A percentile compares a stretch with the other conserved stretches of the same genome.
Conservation (phyloP, 2,113 vertebrate species). For the Atrichornis clamosus region DNA sequence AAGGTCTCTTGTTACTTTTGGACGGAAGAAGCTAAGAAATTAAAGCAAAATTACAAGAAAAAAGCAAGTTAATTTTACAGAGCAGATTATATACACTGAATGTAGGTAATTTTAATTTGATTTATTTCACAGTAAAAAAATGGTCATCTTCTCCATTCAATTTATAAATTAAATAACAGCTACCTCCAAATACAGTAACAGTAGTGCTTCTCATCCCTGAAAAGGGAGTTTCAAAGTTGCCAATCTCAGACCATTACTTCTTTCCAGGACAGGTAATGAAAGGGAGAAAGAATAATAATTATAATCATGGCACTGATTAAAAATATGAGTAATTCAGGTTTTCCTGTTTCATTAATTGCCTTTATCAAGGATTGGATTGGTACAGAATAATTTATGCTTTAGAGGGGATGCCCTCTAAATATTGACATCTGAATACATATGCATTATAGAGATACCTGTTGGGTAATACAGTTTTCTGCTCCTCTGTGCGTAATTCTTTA, state of each 20-base stretch:
- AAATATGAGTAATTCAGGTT: background rate
- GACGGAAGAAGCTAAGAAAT: background rate
- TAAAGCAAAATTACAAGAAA: background rate
- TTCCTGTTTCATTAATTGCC: background rate
- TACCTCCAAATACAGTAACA: background rate
- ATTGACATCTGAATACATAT: background rate
- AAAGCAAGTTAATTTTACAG: background rate
- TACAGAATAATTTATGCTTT: background rate
- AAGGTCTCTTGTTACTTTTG: background rate
- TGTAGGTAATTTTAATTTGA: background rate
- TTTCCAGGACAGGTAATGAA: background rate
- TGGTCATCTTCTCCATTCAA: background rate
- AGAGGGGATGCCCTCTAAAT: background rate
- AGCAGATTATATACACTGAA: background rate
- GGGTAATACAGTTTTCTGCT: background rate
- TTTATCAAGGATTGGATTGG: background rate
- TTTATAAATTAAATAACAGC: background rate
- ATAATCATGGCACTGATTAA: background rate
- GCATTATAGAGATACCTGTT: background rate
- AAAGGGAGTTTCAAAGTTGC: background rate
- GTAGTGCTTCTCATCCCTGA: background rate
- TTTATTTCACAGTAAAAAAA: background rate
- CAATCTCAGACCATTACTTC: background rate
- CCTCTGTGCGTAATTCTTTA: background rate
- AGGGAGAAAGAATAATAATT: background rate